Conservation (phyloP, 2,888 invertebrate species). For the Cylloceria caligata region DNA sequence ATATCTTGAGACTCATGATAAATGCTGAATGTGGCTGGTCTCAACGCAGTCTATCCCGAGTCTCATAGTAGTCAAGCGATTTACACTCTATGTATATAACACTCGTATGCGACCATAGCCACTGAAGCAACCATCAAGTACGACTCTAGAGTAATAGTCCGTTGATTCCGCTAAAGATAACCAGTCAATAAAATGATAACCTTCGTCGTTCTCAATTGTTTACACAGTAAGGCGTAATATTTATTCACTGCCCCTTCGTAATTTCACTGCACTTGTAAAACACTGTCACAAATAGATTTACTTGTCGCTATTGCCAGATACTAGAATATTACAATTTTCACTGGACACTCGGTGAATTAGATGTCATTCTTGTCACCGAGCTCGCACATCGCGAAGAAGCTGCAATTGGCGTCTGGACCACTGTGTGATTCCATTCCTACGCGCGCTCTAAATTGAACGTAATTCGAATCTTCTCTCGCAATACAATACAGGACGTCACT, state of each 20-base stretch:
- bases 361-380: neutral
- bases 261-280: neutral
- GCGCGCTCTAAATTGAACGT: constrained; percentile 34
- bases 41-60: no score
- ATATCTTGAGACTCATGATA: no score
- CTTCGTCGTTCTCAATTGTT: neutral
- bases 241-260: no score
- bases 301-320: constrained; percentile 2
- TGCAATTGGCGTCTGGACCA: constrained; percentile 11
- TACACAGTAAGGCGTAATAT: neutral
- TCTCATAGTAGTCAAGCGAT: no score
- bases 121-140: no score
- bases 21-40: no score
- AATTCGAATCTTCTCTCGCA: constrained; percentile 51
- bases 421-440: constrained; percentile 23
- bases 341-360: neutral
- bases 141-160: no score
- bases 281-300: neutral
- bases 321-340: neutral
- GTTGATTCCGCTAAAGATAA: no score
- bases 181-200: no score
- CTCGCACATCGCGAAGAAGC: constrained; percentile 7
- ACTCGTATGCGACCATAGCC: no score
- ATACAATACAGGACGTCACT: constrained; percentile 25
- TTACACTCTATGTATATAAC: no score